Conservation (phyloP, 2,888 invertebrate genomes). For the Eupsilia transversa region DNA sequence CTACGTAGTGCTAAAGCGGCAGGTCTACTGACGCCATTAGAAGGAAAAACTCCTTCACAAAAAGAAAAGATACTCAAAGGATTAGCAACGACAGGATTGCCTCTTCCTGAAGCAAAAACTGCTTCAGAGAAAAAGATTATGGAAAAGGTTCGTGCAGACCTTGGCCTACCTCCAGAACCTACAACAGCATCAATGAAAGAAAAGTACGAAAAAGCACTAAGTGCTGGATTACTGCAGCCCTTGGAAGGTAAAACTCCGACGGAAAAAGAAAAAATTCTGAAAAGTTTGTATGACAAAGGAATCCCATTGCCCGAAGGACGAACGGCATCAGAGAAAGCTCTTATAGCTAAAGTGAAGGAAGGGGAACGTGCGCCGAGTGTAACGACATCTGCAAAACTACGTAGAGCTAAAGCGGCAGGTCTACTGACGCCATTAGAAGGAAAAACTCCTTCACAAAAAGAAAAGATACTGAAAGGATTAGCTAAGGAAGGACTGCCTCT, state of each 20-base stretch:
- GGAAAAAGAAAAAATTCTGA: slow-evolving; percentile 3
- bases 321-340: neutral
- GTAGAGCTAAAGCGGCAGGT: neutral
- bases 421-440: neutral
- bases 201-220: slow-evolving; percentile 8
- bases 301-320: slow-evolving; percentile 13
- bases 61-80: slow-evolving; percentile 9
- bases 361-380: neutral
- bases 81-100: slow-evolving; percentile 4
- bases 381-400: neutral
- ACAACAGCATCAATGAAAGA: neutral
- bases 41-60: slow-evolving; percentile 1
- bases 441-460: slow-evolving; percentile 6
- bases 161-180: too few species aligned
- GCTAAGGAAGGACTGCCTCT: neutral
- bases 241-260: neutral
- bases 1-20: slow-evolving; percentile 9
- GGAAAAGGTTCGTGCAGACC: too few species aligned
- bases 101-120: neutral
- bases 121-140: too few species aligned
- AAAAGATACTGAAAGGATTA: neutral
- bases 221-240: neutral
- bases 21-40: neutral
- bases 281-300: slow-evolving; percentile 2
- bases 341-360: neutral